Percentiles rank a stretch among this genome's conserved stretches.
These are phyloP conservation scores for Euspilapteryx auroguttella DNA, from an alignment of 2,888 invertebrate species.

Conservation along the genomic window DNA sequence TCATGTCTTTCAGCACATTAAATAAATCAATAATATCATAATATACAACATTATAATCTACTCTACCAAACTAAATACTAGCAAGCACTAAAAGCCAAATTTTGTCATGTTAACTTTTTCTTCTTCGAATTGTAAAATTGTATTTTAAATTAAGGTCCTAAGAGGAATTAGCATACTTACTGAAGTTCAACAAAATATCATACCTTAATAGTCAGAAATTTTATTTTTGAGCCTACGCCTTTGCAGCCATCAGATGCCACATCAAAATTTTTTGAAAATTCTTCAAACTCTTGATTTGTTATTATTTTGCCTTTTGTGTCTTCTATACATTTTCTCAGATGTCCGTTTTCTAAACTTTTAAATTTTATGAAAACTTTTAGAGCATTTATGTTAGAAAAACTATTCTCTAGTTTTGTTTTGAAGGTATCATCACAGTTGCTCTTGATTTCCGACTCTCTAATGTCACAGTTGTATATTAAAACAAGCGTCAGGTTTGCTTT, in stretches of 20 bases:
- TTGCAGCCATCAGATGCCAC: constrained; percentile 44
- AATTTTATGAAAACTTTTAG: constrained; percentile 27
- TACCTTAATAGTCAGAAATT: constrained; percentile 19
- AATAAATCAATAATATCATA: too few species aligned
- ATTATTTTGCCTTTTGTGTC: constrained; percentile 18
- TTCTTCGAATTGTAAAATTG: not conserved
- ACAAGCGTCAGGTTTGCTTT: too few species aligned
- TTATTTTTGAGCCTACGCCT: constrained; percentile 43
- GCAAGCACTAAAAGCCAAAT: not conserved
- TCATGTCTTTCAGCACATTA: too few species aligned
- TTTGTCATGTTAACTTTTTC: not conserved
- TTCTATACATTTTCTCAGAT: constrained; percentile 32
- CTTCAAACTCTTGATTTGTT: constrained; percentile 15
- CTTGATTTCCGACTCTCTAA: constrained; percentile 14
- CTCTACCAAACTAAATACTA: not conserved
- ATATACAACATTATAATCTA: too few species aligned
- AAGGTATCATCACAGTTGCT: constrained; percentile 23
- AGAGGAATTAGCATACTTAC: not conserved
- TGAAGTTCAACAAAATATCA: constrained; percentile 9
- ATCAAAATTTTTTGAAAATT: constrained; percentile 33
- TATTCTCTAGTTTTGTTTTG: constrained; percentile 14
- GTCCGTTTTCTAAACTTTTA: constrained; percentile 20
- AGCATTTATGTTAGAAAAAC: constrained; percentile 18
- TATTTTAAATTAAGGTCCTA: not conserved
- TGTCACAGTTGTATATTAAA: constrained; percentile 36